Base-by-base conservation (phyloP, 1,140 invertebrate genomes). In the Colletes latitarsis region DNA sequence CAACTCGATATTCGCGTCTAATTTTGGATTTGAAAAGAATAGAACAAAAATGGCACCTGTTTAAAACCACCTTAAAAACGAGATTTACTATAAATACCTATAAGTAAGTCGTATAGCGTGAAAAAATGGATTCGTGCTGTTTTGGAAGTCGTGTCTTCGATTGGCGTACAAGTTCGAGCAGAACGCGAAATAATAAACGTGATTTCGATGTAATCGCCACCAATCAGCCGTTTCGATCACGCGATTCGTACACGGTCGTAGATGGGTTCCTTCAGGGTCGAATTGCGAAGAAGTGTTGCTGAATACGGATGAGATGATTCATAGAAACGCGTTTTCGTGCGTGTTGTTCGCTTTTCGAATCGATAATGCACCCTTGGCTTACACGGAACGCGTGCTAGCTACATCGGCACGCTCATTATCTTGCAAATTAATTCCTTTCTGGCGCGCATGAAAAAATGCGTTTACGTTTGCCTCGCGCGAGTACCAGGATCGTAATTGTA, bases 401-500 rank as follows among this genome's bases (percentile, higher is more conserved):
- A 80, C 78, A 80, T 67, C 71, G 64, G 63, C 78, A 60, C 71
- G 62, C 78, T 80, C 78, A 74, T 80, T 80, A 80, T 80, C 78
- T 80, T 80, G 78, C 78, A 80, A 80, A 80, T 80, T 74, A 80
- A 80, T 80, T 80, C 78, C 71, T 80, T 74, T 80, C 78, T 79
- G 63, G n/a, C 77, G 77, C 60, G 60, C 70, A 57, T 66, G 70
- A n/a, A 79, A 79, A 79, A 73, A 79, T 73, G 58, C 70, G 15
- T 73, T 58, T 71, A 63, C 52, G 49, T 49, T 41, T 43, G 30
- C n/a, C 39, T 63, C 57, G 69, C 60, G 60, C 69, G 41, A 49
- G 6, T 39, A 78, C 58, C 52, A 46, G 41, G 19, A 73, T 66
- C 69, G 77, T 72, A 79, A 79, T 62, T 72, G 77, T 73, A 64